These are phyloP conservation scores for Drosophila aff. DNA, from an alignment of 1,140 invertebrate genomes.

Conservation along the genomic window DNA sequence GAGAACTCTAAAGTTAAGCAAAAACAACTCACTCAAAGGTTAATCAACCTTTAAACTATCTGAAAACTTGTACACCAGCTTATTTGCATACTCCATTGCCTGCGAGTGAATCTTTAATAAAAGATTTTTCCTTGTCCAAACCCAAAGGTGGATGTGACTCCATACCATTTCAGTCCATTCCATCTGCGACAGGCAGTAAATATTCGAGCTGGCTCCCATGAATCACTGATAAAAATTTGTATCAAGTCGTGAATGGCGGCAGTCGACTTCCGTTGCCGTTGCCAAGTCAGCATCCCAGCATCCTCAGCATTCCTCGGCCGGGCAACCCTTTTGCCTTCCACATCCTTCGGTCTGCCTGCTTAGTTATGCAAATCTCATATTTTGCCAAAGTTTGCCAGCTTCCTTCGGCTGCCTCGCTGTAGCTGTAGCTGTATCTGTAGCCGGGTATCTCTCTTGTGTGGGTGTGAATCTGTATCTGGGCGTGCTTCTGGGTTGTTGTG, in stretches of 20 bases:
- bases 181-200: slow-evolving; percentile 19
- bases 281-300: slow-evolving; percentile 12
- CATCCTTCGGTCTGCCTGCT: slow-evolving; percentile 30
- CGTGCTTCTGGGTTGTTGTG: slow-evolving; percentile 18
- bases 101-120: background rate
- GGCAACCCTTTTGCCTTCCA: background rate
- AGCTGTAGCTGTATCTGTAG: slow-evolving; percentile 2
- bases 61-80: background rate
- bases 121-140: background rate
- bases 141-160: background rate
- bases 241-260: slow-evolving; percentile 22
- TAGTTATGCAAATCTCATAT: slow-evolving; percentile 73
- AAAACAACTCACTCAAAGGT: background rate
- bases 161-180: background rate
- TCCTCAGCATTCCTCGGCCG: background rate
- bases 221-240: slow-evolving; percentile 41
- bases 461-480: background rate
- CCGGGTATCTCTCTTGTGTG: background rate
- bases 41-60: slow-evolving; percentile 4
- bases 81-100: slow-evolving; percentile 4
- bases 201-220: slow-evolving; percentile 18
- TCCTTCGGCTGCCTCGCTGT: slow-evolving; percentile 15
- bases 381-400: slow-evolving; percentile 56
- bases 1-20: background rate
- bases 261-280: slow-evolving; percentile 28